Evolutionary conservation across 2,113 vertebrate genomes (phyloP).

Genomic region (Neopipo cinnamomea): DNA sequence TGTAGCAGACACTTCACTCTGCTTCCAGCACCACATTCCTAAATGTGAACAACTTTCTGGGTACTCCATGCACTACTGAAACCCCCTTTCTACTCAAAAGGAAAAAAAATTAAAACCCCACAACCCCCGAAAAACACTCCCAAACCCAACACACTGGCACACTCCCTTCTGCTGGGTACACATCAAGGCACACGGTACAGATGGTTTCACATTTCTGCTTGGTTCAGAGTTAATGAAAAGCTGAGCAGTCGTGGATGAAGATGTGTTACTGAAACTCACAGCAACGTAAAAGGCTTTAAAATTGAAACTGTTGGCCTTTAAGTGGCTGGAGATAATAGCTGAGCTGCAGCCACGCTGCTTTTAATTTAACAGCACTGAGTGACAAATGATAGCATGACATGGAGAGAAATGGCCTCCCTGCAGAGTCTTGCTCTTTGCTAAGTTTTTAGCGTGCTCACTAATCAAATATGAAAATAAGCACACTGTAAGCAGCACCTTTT

Average conservation of each 20-base stretch:
- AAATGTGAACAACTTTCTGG: background rate
- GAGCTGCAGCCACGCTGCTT: slow-evolving; percentile 11
- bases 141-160: background rate
- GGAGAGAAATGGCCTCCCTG: background rate
- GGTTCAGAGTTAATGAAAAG: background rate
- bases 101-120: background rate
- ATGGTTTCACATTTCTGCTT: background rate
- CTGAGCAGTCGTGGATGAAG: background rate
- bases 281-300: slow-evolving; percentile 7
- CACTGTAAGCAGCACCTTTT: background rate
- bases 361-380: slow-evolving; percentile 32
- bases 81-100: background rate
- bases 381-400: background rate
- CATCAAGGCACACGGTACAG: background rate
- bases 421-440: background rate
- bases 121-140: background rate
- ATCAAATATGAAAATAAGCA: slow-evolving; percentile 50
- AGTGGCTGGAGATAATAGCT: background rate
- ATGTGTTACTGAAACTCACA: background rate
- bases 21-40: background rate
- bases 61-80: background rate
- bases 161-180: background rate
- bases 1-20: background rate
- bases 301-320: slow-evolving; percentile 12
- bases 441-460: background rate